Evolutionary conservation across 2,888 invertebrate genomes (phyloP), one percentile per base, ranked within the genome.

Genomic region (Elmis aenea): DNA sequence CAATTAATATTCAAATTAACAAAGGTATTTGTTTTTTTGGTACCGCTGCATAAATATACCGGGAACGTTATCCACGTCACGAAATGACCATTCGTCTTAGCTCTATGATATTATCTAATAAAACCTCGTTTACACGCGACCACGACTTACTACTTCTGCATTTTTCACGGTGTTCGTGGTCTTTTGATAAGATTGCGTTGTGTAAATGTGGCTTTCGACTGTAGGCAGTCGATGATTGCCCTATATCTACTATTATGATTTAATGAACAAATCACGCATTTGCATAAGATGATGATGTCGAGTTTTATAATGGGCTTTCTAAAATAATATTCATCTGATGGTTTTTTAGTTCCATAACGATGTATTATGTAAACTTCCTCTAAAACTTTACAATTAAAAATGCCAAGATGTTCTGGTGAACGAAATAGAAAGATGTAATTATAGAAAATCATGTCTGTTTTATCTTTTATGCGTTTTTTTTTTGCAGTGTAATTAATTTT

Each of bases 1-100:
- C 24, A 33, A 38, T 38, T 30, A 40, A 26, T 22, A n/a, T 16
- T 11, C 11, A 24, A 38, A 38, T 33, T 33, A 33, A 21, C 33
- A 33, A 28, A 31, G 24, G 18, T 38, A 33, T 38, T 38, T 38
- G 34, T 33, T 40, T 34, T 18, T 37, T 41, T 33, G 33, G 27
- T 16, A 32, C 27, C 40, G 8, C 40, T 32, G 36, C 22, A 26
- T 31, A 25, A 36, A 36, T 35, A 36, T 26, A 40, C 13, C 23
- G 32, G 33, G 36, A 33, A 32, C 43, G 45, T 50, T 52, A 49
- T 50, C 47, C 38, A 13, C 46, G 49, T 51, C 52, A 52, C 52
- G 54, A 52, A 54, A 46, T 27, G 38, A 33, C 50, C 50, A 54
- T 54, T 50, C 48, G 51, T 54, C 51, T 54, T 43, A 28, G 35